Conservation (phyloP, 1,140 invertebrate genomes). For the Micrasema longulum region DNA sequence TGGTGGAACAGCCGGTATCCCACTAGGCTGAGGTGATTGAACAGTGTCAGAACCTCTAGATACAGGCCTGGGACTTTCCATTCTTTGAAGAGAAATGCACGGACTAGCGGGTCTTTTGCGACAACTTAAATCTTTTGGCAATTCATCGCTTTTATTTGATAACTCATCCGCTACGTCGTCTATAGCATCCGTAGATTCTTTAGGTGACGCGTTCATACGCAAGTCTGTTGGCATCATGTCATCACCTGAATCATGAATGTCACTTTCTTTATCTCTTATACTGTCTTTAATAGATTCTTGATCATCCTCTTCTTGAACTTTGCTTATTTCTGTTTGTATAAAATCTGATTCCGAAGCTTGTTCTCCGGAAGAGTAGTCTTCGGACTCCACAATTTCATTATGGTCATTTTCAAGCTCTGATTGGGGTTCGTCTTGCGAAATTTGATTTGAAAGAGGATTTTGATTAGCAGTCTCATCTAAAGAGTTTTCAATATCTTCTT, state of each 20-base stretch:
- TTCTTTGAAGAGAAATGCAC: conserved; percentile 62
- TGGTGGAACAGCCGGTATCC: conserved; percentile 72
- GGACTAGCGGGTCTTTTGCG: conserved; percentile 65
- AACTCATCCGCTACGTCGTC: conserved; percentile 60
- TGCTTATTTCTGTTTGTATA: conserved; percentile 15
- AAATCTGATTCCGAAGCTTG: conserved; percentile 21
- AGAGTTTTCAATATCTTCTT: neutral
- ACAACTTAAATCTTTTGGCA: conserved; percentile 70
- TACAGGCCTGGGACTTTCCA: conserved; percentile 66
- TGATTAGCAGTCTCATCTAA: neutral
- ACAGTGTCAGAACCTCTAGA: conserved; percentile 73
- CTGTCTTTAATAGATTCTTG: conserved; percentile 53
- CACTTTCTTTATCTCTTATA: conserved; percentile 54
- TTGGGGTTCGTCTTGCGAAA: conserved; percentile 51
- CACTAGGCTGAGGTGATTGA: conserved; percentile 75
- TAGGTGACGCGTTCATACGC: conserved; percentile 59
- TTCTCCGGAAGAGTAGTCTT: conserved; percentile 29
- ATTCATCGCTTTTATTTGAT: conserved; percentile 66
- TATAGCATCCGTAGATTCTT: conserved; percentile 57
- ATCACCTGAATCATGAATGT: conserved; percentile 51
- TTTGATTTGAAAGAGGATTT: conserved; percentile 48
- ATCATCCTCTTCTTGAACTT: conserved; percentile 47
- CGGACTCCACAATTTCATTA: conserved; percentile 19
- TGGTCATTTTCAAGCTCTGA: conserved; percentile 24
- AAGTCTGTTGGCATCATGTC: conserved; percentile 67